Percentiles rank a stretch among this genome's conserved stretches.
Conservation (phyloP, 2,113 vertebrate genomes). For the Anas platyrhynchos region DNA sequence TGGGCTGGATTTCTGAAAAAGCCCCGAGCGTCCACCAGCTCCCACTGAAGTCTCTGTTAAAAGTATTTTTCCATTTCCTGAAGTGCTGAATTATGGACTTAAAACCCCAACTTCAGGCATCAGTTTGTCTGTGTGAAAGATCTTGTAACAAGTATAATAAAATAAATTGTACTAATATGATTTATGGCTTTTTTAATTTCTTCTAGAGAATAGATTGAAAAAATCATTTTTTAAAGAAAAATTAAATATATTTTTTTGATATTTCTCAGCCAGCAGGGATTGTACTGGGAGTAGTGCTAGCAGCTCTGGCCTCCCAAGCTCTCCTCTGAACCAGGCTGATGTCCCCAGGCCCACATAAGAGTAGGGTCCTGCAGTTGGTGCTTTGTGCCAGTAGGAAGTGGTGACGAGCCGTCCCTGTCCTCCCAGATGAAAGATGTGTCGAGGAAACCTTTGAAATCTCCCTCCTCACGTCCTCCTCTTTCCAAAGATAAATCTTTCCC, state of each 20-base stretch:
- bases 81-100: constrained; percentile 4
- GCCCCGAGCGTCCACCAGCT: not conserved
- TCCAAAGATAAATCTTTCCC: not conserved
- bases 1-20: not conserved
- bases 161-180: constrained; percentile 30
- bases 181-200: not conserved
- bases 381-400: not conserved
- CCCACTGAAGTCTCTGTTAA: not conserved
- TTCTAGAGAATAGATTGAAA: constrained; percentile 33
- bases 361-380: not conserved
- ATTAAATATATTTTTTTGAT: not conserved
- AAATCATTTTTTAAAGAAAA: not conserved
- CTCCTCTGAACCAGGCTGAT: not conserved
- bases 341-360: not conserved
- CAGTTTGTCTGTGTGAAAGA: not conserved
- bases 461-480: not conserved
- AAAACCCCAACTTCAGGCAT: not conserved
- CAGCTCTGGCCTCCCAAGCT: not conserved
- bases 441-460: not conserved
- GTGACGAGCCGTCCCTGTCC: rapidly evolving
- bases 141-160: constrained; percentile 51
- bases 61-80: not conserved
- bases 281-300: not conserved
- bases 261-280: not conserved
- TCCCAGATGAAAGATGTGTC: not conserved